These are phyloP conservation scores for Lethocerus indicus DNA, from an alignment of 1,140 invertebrate genomes.

Conservation along the genomic window DNA sequence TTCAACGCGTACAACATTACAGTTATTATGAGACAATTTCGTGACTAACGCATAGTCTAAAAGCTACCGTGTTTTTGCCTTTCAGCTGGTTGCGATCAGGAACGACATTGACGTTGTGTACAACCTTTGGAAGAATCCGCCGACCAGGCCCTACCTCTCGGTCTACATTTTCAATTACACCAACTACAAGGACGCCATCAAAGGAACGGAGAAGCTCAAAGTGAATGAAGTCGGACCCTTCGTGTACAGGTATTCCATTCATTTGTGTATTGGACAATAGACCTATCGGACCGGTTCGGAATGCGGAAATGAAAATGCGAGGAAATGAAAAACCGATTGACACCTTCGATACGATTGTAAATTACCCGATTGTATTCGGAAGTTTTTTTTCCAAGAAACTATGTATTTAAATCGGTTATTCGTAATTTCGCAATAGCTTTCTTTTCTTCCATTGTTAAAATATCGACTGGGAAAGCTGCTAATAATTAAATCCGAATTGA, in stretches of 20 bases:
- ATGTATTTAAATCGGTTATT: not conserved
- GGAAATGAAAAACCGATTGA: too few species aligned
- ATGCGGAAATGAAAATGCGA: too few species aligned
- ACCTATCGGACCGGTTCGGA: too few species aligned
- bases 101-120: constrained; percentile 12
- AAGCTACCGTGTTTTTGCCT: too few species aligned
- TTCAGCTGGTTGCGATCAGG: constrained; percentile 13
- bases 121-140: constrained; percentile 9
- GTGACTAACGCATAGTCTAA: too few species aligned
- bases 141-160: constrained; percentile 1
- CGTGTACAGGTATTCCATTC: constrained; percentile 7
- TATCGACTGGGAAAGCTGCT: too few species aligned
- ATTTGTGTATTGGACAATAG: not conserved
- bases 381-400: not conserved
- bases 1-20: too few species aligned
- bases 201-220: constrained; percentile 1
- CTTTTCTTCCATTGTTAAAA: too few species aligned
- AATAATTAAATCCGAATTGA: too few species aligned
- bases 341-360: not conserved
- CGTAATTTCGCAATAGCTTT: not conserved
- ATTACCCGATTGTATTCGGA: not conserved
- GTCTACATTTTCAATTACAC: constrained; percentile 12
- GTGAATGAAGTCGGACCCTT: constrained; percentile 10
- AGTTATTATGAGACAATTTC: too few species aligned
- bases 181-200: constrained; percentile 2